Evolutionary conservation across 2,113 vertebrate genomes (phyloP).

Genomic region (Peucedramus taeniatus): DNA sequence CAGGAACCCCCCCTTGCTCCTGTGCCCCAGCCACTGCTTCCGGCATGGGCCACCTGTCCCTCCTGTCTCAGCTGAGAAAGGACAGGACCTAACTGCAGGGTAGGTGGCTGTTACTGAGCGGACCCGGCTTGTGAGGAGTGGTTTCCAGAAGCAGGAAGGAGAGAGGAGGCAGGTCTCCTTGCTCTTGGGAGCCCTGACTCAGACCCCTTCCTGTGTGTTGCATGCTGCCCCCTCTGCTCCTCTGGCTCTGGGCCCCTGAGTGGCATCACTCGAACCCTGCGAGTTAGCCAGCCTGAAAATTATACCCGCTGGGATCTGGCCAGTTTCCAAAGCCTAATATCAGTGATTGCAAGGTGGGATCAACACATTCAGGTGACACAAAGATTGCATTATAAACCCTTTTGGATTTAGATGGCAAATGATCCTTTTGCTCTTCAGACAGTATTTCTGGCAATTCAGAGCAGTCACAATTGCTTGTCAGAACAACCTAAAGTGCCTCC

Average conservation of each 20-base stretch:
- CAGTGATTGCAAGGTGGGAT: constrained; percentile 45
- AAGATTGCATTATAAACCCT: constrained; percentile 29
- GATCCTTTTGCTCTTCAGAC: constrained; percentile 58
- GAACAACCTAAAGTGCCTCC: constrained; percentile 67
- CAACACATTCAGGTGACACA: background rate
- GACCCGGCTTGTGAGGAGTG: constrained; percentile 18
- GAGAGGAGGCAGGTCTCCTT: constrained; percentile 35
- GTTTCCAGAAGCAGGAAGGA: constrained; percentile 44
- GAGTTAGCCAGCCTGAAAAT: constrained; percentile 59
- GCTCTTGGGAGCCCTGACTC: constrained; percentile 46
- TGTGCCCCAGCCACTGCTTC: constrained; percentile 61
- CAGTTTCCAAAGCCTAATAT: constrained; percentile 51
- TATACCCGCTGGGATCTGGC: constrained; percentile 51
- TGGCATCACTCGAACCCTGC: constrained; percentile 38
- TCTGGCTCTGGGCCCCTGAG: constrained; percentile 12
- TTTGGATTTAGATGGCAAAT: constrained; percentile 35
- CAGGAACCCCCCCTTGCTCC: constrained; percentile 49
- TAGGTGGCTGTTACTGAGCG: constrained; percentile 24
- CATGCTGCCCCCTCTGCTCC: background rate
- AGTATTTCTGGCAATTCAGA: constrained; percentile 57
- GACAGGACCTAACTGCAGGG: constrained; percentile 62
- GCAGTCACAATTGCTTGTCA: constrained; percentile 58
- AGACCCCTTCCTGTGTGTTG: constrained; percentile 33
- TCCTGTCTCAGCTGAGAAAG: constrained; percentile 62
- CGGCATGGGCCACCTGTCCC: constrained; percentile 64